These are phyloP conservation scores for Drosophila colorata DNA, from an alignment of 2,888 invertebrate species.

Conservation along the genomic window DNA sequence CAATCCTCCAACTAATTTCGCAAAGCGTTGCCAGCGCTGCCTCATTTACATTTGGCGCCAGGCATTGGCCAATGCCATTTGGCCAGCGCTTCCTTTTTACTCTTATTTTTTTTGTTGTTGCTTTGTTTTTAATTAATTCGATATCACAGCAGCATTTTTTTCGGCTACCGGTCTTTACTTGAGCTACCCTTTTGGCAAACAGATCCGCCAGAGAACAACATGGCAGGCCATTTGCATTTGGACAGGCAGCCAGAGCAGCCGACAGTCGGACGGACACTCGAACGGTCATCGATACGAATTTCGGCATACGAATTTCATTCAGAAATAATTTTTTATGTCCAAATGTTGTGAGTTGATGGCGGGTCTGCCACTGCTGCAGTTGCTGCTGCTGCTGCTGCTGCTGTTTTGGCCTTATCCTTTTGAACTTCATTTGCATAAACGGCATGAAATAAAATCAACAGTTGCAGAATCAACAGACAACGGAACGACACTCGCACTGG, in stretches of 20 bases:
- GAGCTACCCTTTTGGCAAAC: conserved; percentile 48
- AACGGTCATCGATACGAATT: conserved; percentile 70
- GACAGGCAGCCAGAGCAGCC: conserved; percentile 35
- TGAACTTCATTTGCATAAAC: conserved; percentile 79
- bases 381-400: conserved; percentile 45
- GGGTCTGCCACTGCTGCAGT: conserved; percentile 18
- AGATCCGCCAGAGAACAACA: conserved; percentile 8
- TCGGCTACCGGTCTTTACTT: conserved; percentile 76
- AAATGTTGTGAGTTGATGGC: conserved; percentile 67
- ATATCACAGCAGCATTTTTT: conserved; percentile 75
- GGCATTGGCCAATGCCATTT: conserved; percentile 12
- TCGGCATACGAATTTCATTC: conserved; percentile 75
- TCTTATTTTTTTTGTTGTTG: conserved; percentile 21
- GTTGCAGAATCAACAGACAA: conserved; percentile 71
- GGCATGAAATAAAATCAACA: conserved; percentile 79
- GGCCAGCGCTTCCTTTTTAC: neutral
- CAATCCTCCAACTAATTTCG: conserved; percentile 63
- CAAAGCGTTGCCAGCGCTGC: conserved; percentile 42
- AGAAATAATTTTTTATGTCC: conserved; percentile 80
- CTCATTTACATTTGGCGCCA: conserved; percentile 81
- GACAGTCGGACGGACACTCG: conserved; percentile 16
- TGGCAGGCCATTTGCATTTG: conserved; percentile 74
- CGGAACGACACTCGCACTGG: conserved; percentile 36
- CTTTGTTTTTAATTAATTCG: conserved; percentile 75
- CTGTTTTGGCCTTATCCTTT: conserved; percentile 70